Evolutionary conservation across 2,888 invertebrate species (phyloP).

Genomic region (Agrilus biguttatus): DNA sequence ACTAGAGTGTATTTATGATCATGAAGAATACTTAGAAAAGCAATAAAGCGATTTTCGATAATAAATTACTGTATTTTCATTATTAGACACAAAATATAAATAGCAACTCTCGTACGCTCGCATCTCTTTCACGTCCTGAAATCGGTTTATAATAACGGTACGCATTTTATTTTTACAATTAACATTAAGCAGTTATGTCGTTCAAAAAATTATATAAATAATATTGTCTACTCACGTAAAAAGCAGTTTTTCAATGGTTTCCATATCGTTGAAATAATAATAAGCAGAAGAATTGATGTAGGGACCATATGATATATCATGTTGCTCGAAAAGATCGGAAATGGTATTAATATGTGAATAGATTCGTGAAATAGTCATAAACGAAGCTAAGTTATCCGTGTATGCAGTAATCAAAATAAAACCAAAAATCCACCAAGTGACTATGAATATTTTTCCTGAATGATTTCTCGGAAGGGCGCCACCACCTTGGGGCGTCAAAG

Average conservation of each 20-base stretch:
- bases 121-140: too few species aligned
- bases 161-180: too few species aligned
- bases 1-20: too few species aligned
- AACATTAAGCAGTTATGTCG: too few species aligned
- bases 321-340: slow-evolving; percentile 81
- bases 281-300: slow-evolving; percentile 75
- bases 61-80: too few species aligned
- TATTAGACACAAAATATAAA: too few species aligned
- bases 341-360: slow-evolving; percentile 86
- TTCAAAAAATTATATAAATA: too few species aligned
- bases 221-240: slow-evolving; percentile 90
- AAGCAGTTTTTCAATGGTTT: slow-evolving; percentile 84
- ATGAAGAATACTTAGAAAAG: too few species aligned
- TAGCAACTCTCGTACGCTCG: too few species aligned
- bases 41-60: too few species aligned
- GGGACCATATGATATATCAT: slow-evolving; percentile 92
- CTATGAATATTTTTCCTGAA: slow-evolving; percentile 87
- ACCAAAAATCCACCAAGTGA: slow-evolving; percentile 98
- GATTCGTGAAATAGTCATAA: slow-evolving; percentile 83
- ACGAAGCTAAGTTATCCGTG: slow-evolving; percentile 95
- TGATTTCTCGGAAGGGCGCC: slow-evolving; percentile 94
- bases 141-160: too few species aligned
- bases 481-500: slow-evolving; percentile 87
- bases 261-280: slow-evolving; percentile 93
- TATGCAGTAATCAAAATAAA: slow-evolving; percentile 98